These are phyloP conservation scores for Myopa tessellatipennis DNA, from an alignment of 2,888 invertebrate genomes.

Conservation along the genomic window DNA sequence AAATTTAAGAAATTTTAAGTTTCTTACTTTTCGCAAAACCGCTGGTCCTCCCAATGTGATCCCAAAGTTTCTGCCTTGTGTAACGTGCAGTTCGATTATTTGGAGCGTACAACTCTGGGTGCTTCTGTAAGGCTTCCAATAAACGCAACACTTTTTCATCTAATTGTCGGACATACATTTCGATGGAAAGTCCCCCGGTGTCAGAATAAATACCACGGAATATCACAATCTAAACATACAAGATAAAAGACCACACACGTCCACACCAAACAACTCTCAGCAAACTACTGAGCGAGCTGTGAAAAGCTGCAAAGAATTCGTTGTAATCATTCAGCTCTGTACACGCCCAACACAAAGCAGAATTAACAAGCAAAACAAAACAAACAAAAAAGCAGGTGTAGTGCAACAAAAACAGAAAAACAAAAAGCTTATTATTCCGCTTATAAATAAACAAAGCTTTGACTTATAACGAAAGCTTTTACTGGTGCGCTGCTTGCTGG, in stretches of 20 bases:
- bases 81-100: slow-evolving; percentile 29
- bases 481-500: no score
- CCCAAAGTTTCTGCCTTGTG: slow-evolving; percentile 45
- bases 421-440: no score
- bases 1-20: no score
- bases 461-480: slow-evolving; percentile 26
- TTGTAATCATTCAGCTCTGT: no score
- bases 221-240: background rate
- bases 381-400: no score
- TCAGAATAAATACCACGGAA: background rate
- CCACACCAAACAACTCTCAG: background rate
- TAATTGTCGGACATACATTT: background rate
- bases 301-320: no score
- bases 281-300: background rate
- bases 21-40: slow-evolving; percentile 46
- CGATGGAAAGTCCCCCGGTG: background rate
- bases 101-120: slow-evolving; percentile 26
- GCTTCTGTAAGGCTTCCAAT: slow-evolving; percentile 18
- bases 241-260: background rate
- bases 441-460: background rate
- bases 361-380: no score
- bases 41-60: slow-evolving; percentile 41
- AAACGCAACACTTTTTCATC: slow-evolving; percentile 30
- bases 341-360: no score
- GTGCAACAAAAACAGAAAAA: no score